Evolutionary conservation across 2,888 invertebrate species (phyloP).

Genomic region (Drosophila putrida): DNA sequence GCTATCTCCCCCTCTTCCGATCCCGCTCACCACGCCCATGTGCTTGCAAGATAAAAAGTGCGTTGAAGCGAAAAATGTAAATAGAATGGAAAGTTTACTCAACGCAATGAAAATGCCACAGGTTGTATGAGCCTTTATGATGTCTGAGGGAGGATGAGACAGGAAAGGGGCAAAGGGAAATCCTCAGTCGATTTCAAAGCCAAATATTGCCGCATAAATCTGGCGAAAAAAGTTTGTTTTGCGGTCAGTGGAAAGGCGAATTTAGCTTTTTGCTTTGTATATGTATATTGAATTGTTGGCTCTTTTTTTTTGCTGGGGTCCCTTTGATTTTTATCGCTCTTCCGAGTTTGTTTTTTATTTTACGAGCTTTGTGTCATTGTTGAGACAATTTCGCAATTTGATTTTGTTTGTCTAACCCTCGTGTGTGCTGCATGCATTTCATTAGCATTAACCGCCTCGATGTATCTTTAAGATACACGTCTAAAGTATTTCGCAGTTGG

Average conservation of each 20-base stretch:
- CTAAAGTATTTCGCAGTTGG: constrained; percentile 10
- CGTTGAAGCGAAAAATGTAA: constrained; percentile 74
- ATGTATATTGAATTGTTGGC: constrained; percentile 40
- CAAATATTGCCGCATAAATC: constrained; percentile 71
- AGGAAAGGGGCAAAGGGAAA: neutral
- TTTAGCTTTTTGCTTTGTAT: constrained; percentile 12
- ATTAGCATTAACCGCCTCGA: constrained; percentile 51
- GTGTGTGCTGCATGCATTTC: constrained; percentile 53
- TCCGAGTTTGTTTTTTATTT: constrained; percentile 38
- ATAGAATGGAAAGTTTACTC: constrained; percentile 61
- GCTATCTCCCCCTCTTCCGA: neutral
- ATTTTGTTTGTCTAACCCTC: constrained; percentile 55
- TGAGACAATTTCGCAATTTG: constrained; percentile 28
- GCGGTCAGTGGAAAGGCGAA: constrained; percentile 58
- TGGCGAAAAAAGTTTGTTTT: constrained; percentile 47
- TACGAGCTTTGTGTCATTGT: constrained; percentile 50
- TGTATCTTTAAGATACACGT: constrained; percentile 57
- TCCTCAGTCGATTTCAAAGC: constrained; percentile 59
- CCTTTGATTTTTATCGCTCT: constrained; percentile 62
- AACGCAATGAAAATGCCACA: constrained; percentile 59
- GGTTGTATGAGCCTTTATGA: constrained; percentile 47
- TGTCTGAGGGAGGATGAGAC: neutral
- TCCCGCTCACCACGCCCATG: constrained; percentile 11
- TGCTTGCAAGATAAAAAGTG: constrained; percentile 64
- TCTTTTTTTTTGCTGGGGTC: constrained; percentile 29